These are phyloP conservation scores for Ceriagrion tenellum DNA, from an alignment of 2,888 invertebrate genomes.

Conservation along the genomic window DNA sequence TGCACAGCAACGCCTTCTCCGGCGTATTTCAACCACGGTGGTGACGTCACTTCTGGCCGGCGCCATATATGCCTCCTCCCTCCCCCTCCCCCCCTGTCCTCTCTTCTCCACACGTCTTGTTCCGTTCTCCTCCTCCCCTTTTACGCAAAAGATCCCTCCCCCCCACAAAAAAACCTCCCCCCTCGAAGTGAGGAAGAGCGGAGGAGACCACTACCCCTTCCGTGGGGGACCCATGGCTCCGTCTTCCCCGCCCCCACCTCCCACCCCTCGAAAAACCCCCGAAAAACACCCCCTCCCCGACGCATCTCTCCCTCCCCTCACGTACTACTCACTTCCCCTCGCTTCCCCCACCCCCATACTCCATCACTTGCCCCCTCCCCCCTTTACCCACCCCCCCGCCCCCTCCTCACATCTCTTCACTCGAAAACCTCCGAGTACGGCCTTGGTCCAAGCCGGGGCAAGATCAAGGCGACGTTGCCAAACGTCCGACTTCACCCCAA, in stretches of 20 bases:
- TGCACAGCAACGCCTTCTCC: neutral
- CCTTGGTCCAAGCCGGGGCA: slow-evolving; percentile 65
- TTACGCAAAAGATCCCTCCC: too few relatives aligned
- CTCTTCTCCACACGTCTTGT: neutral
- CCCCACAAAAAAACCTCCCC: neutral
- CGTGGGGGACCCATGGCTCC: neutral
- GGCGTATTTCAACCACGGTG: too few relatives aligned
- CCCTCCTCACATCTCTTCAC: neutral
- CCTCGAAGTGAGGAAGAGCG: neutral
- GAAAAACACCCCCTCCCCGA: neutral
- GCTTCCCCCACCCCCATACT: neutral
- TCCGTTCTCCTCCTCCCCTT: neutral
- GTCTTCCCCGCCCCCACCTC: neutral
- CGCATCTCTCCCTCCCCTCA: neutral
- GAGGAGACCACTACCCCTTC: too few relatives aligned
- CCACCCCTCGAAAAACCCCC: neutral
- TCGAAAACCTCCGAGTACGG: neutral
- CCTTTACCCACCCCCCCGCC: neutral
- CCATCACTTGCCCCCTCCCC: too few relatives aligned
- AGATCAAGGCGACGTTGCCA: slow-evolving; percentile 67
- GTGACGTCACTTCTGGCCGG: neutral
- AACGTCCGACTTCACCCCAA: slow-evolving; percentile 14
- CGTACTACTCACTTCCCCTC: neutral
- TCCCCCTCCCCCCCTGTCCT: neutral
- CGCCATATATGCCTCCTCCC: neutral